These are phyloP conservation scores for Sussaba pulchella DNA, from an alignment of 2,888 invertebrate genomes.

Conservation along the genomic window DNA sequence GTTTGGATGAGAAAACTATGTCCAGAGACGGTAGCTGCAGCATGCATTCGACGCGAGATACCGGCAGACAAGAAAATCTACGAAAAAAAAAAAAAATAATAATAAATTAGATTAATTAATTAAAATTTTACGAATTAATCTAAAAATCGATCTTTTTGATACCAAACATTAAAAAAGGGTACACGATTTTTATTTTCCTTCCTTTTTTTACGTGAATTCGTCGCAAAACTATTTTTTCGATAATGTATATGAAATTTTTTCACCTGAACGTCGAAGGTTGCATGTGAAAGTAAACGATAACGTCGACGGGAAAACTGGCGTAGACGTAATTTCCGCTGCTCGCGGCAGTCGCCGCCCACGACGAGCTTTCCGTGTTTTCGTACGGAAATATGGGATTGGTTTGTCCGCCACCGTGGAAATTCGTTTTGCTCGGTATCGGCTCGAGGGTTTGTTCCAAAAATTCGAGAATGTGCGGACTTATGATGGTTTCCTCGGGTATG, in stretches of 20 bases:
- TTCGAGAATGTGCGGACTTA: constrained; percentile 98
- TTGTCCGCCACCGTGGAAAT: constrained; percentile 78
- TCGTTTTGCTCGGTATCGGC: constrained; percentile 92
- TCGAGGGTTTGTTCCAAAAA: constrained; percentile 98
- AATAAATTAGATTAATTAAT: neutral
- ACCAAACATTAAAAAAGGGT: too few species aligned
- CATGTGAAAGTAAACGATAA: constrained; percentile 99
- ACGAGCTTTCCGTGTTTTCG: constrained; percentile 81
- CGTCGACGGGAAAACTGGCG: constrained; percentile 98
- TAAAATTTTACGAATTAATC: too few species aligned
- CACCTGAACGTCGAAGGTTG: constrained; percentile 95
- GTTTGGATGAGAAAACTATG: constrained; percentile 97
- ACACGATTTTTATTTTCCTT: too few species aligned
- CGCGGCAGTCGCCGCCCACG: constrained; percentile 82
- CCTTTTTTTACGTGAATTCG: too few species aligned
- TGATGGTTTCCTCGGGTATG: constrained; percentile 98
- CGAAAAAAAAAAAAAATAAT: constrained; percentile 6
- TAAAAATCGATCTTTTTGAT: too few species aligned
- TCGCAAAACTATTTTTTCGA: too few species aligned
- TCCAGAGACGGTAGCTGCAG: constrained; percentile 98
- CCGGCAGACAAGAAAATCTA: constrained; percentile 97
- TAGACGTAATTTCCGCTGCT: constrained; percentile 88
- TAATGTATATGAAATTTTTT: constrained; percentile 24
- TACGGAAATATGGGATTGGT: constrained; percentile 77
- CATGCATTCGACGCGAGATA: constrained; percentile 98